Conservation (phyloP, 2,113 vertebrate species). For the Pterocles gutturalis region DNA sequence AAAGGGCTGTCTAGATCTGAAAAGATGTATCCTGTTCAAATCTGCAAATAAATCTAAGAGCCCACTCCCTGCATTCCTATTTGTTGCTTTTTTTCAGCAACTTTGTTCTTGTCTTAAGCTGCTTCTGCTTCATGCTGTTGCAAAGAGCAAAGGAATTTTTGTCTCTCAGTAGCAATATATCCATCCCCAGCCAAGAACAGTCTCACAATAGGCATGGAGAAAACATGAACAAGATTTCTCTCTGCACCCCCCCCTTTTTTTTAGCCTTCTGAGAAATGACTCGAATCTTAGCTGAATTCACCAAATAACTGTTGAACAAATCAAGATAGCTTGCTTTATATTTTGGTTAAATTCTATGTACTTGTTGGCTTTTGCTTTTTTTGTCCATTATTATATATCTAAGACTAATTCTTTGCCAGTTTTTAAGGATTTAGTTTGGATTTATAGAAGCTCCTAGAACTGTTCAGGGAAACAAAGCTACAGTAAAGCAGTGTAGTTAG, state of each 20-base stretch:
- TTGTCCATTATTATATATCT: not conserved
- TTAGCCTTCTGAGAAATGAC: not conserved
- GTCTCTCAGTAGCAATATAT: not conserved
- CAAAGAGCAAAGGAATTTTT: not conserved
- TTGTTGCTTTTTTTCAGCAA: not conserved
- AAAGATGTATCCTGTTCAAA: no score
- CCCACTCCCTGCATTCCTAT: not conserved
- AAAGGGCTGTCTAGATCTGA: not conserved
- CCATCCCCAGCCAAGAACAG: not conserved
- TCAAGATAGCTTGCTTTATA: not conserved
- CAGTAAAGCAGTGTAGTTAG: not conserved
- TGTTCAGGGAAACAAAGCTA: not conserved
- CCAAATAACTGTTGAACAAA: not conserved
- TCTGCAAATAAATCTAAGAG: not conserved
- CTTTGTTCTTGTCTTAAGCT: not conserved
- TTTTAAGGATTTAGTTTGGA: not conserved
- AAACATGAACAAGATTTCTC: not conserved
- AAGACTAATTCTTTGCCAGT: not conserved
- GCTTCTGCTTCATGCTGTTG: not conserved
- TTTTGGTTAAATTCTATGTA: not conserved
- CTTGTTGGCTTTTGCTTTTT: not conserved
- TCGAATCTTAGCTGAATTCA: not conserved
- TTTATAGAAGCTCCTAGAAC: not conserved
- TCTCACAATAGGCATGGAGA: not conserved
- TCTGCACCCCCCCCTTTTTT: not conserved